Percentiles rank a stretch among this genome's conserved stretches.
Evolutionary conservation across 2,797 vertebrate species (phyloP).

Genomic region (Thripadectes ignobilis): DNA sequence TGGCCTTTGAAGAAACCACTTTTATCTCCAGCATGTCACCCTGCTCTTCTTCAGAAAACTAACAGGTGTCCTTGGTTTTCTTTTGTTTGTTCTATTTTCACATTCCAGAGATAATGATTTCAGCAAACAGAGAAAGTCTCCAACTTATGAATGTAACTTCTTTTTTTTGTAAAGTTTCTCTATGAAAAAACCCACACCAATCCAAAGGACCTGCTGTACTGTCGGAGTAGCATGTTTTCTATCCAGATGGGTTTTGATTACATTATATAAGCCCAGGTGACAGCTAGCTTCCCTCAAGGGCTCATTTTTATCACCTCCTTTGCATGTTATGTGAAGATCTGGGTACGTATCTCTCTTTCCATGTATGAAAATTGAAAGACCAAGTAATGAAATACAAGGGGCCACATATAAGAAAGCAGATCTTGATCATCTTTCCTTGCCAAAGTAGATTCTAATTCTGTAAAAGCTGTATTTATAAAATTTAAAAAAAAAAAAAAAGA

Average conservation of each 20-base stretch:
- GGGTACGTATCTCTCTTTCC: neutral
- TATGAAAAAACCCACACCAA: neutral
- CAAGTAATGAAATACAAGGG: neutral
- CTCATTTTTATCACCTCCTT: neutral
- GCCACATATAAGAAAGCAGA: neutral
- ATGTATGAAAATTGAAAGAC: neutral
- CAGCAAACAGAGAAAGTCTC: neutral
- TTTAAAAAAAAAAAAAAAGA: neutral
- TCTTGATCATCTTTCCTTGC: neutral
- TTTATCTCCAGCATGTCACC: neutral
- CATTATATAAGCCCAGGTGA: neutral
- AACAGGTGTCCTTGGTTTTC: neutral
- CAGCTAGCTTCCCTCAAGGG: neutral
- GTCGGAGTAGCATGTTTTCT: neutral
- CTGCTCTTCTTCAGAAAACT: neutral
- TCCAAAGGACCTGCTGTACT: neutral
- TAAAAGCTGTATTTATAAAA: neutral
- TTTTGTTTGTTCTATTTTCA: constrained; percentile 4
- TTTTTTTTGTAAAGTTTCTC: neutral
- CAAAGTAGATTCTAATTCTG: neutral
- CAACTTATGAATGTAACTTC: neutral
- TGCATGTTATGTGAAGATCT: neutral
- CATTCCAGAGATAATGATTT: neutral
- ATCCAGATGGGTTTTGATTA: neutral
- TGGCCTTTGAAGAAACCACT: constrained; percentile 38